phyloP scores from a whole-genome alignment of 2,113 vertebrate genomes.

The Scophthalmus maximus region DNA sequence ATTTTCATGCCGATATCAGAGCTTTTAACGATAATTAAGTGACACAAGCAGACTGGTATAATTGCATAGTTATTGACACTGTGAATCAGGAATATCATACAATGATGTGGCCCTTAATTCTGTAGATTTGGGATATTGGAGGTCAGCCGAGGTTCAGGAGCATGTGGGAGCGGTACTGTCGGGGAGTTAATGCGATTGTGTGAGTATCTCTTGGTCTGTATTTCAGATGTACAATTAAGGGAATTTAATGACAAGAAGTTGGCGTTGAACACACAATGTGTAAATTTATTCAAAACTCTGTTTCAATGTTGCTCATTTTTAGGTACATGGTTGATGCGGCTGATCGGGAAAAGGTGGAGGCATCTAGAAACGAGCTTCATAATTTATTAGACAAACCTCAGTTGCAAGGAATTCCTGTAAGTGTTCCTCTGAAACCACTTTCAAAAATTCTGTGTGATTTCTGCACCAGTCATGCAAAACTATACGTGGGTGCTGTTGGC shows the following conservation, averaged over 20 bases:
- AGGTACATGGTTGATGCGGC: constrained; percentile 99
- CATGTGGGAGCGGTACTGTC: constrained; percentile 99
- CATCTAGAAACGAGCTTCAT: constrained; percentile 97
- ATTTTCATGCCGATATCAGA: constrained; percentile 5
- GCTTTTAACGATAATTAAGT: background rate
- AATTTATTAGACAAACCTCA: constrained; percentile 99
- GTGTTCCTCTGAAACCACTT: constrained; percentile 61
- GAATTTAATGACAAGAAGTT: background rate
- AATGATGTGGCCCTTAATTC: constrained; percentile 7
- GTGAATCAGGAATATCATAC: background rate
- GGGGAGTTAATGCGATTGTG: constrained; percentile 99
- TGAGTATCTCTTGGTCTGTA: constrained; percentile 80
- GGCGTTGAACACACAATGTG: background rate
- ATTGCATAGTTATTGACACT: background rate
- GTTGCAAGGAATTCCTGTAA: constrained; percentile 98
- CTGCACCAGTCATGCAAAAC: background rate
- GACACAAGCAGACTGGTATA: background rate
- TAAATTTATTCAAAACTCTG: background rate
- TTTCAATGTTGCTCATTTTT: constrained; percentile 42
- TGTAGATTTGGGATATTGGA: constrained; percentile 99
- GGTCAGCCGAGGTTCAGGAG: constrained; percentile 98
- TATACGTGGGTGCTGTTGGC: background rate
- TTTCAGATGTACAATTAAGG: background rate
- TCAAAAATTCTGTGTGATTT: constrained; percentile 2
- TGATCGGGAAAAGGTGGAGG: constrained; percentile 97